Base-by-base conservation (phyloP, 2,113 vertebrate species). In the Thymallus thymallus region DNA sequence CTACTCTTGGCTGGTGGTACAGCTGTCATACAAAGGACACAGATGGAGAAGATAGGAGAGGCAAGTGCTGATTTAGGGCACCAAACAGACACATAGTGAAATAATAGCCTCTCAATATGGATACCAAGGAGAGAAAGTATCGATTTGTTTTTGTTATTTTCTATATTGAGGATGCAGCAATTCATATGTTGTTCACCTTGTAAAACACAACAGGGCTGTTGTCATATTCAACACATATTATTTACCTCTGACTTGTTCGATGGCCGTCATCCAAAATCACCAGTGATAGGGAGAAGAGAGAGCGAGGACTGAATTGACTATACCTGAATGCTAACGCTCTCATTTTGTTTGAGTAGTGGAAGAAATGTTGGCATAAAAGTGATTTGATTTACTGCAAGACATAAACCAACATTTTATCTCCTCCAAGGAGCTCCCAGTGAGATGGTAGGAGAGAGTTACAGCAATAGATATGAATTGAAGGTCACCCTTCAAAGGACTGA, bases 381-480 rank as follows among this genome's bases (percentile, higher is more conserved):
- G 85, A 86, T 80, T 88, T 86, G 84, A 91, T 90, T 92, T 87
- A 90, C 86, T 68, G 86, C 29, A 22, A 80, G 78, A 89, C 84
- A 88, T 91, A 88, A 91, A 88, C 79, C 30, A 56, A 80, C 80
- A 78, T 86, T 75, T 88, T 87, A 86, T 89, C 84, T 87, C 80
- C 77, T 80, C 73, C 55, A 35, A 64, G 72, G 85, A 82, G 88
- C 89, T 90, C 81, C 87, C 80, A 23, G 70, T n/a, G 86, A 88
- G 87, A 90, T 76, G 79, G 77, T 68, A 78, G 73, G 73, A 68
- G 66, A 86, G 80, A 88, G 76, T 86, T 88, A 90, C 75, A 76
- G 82, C 85, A 79, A 76, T 86, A 91, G 88, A 83, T 85, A 85
- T 82, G 87, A 88, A 86, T 60, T 72, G 86, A 91, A 92, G 88